Base-by-base conservation (phyloP, 2,888 invertebrate genomes). In the Torymus tubicola region DNA sequence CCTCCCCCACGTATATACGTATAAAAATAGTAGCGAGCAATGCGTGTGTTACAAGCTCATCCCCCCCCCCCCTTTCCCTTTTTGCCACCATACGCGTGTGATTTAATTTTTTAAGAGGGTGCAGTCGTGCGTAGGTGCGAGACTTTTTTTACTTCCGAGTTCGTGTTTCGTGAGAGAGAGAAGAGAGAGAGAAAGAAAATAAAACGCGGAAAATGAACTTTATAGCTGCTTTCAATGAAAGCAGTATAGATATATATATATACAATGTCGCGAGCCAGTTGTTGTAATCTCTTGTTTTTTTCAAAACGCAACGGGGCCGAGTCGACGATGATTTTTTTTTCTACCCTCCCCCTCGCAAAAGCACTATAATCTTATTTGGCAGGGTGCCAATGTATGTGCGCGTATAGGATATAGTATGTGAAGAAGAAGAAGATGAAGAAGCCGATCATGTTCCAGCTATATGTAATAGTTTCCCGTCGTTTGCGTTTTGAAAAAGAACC, bases 401-500 rank as follows among this genome's bases (percentile, higher is more conserved):
- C n/a, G 42, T 10, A 50, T 21, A 42, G 8, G 31, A 31, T 31
- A 64, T 31, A 21, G 50, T 14, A 58, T 58, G 64, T 64, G 1
- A 57, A 70, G 61, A 63, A 16, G 61, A 21, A 21, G 50, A 8
- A 16, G 24, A 67, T 21, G 61, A 63, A 16, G 61, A 21, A 21
- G 50, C 13, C 24, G 24, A 67, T 21, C 50, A 18, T 24, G 55
- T 42, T 42, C 42, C 42, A 42, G 42, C 42, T 42, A 8, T 42
- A 8, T 42, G 42, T 42, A 42, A 42, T 42, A 42, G 42, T 42
- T 42, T 42, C 42, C 42, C 42, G 42, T 8, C 42, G 50, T 83
- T 82, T 85, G 83, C 83, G 82, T 85, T 85, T 85, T 83, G 83
- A 83, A 85, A 83, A 83, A 85, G 80, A 81, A 86, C 84, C 71